These are phyloP conservation scores for Plebejus anna DNA, from an alignment of 2,888 invertebrate genomes.

Conservation along the genomic window DNA sequence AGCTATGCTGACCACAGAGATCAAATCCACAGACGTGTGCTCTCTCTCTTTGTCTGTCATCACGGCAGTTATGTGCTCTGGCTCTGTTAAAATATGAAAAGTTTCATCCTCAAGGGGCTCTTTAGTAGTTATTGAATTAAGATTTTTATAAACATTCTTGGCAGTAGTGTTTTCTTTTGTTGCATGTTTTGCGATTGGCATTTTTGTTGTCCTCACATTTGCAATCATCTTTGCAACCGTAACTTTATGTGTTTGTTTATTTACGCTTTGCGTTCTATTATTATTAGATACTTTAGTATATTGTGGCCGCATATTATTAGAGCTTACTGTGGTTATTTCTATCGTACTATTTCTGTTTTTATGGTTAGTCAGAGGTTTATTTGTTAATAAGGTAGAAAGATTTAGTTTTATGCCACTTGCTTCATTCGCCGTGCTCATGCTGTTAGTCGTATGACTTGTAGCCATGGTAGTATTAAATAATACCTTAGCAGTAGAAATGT, in stretches of 20 bases:
- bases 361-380: slow-evolving; percentile 50
- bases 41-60: slow-evolving; percentile 69
- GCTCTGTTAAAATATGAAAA: slow-evolving; percentile 79
- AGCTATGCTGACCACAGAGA: slow-evolving; percentile 74
- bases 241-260: slow-evolving; percentile 30
- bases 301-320: slow-evolving; percentile 36
- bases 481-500: slow-evolving; percentile 32
- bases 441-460: slow-evolving; percentile 63
- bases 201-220: slow-evolving; percentile 36
- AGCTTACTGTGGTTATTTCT: slow-evolving; percentile 41
- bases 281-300: slow-evolving; percentile 32
- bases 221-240: slow-evolving; percentile 34
- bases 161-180: slow-evolving; percentile 38
- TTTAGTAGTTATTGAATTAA: slow-evolving; percentile 55
- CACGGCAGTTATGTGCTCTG: slow-evolving; percentile 76
- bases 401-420: slow-evolving; percentile 49
- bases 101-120: slow-evolving; percentile 61
- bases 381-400: slow-evolving; percentile 56
- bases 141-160: slow-evolving; percentile 42
- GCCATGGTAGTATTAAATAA: slow-evolving; percentile 35
- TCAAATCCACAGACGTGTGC: slow-evolving; percentile 62
- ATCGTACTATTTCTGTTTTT: slow-evolving; percentile 35
- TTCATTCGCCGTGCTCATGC: slow-evolving; percentile 57
- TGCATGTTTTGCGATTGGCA: slow-evolving; percentile 35
- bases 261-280: slow-evolving; percentile 31